Conservation (phyloP, 1,140 invertebrate species). For the Ylistrum balloti region DNA sequence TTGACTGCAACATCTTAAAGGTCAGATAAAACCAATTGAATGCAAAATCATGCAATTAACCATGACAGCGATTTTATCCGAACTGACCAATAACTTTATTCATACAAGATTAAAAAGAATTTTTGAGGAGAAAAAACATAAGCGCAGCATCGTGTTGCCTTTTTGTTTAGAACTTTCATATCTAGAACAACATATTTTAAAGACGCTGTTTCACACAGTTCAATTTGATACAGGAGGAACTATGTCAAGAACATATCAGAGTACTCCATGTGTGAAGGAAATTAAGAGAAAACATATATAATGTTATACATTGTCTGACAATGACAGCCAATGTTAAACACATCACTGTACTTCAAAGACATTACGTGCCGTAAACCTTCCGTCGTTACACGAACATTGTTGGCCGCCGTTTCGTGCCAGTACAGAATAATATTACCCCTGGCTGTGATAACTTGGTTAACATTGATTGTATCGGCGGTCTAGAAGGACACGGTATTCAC, state of each 20-base stretch:
- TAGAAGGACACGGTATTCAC: slow-evolving; percentile 33
- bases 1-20: no score
- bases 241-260: neutral
- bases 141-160: no score
- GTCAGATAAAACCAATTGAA: no score
- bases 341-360: slow-evolving; percentile 31
- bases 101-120: no score
- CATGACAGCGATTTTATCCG: no score
- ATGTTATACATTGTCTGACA: slow-evolving; percentile 6
- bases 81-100: no score
- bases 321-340: neutral
- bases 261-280: neutral
- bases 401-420: neutral
- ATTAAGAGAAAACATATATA: slow-evolving; percentile 18
- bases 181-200: neutral
- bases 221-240: neutral
- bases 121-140: no score
- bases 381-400: neutral
- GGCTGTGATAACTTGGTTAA: slow-evolving; percentile 18
- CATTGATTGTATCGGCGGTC: neutral
- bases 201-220: neutral
- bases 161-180: no score
- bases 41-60: no score
- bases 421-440: neutral
- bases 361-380: neutral